Evolutionary conservation across 1,140 invertebrate genomes (phyloP), one percentile per base, ranked within the genome.

Genomic region (Conus ventricosus): DNA sequence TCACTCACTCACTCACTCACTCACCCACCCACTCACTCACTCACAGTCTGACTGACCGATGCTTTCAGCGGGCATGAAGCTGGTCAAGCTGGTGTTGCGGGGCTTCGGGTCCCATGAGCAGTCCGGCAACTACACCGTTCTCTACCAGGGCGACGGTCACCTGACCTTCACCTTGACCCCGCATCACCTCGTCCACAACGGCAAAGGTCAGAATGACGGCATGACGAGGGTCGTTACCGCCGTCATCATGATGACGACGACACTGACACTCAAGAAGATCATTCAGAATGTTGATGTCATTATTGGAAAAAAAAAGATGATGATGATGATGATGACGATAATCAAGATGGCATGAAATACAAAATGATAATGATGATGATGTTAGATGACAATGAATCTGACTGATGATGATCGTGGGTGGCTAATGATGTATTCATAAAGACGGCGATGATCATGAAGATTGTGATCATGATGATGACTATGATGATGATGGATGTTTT

Each of bases 111-210:
- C 75, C 91, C 91, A 27, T 80, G 88, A 83, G 51, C n/a, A 51
- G 17, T 39, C 27, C 39, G 91, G 91, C n/a, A 90, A 92, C 67
- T 93, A 92, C 81, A 90, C 92, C 4, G 81, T 92, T 4, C 82
- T 93, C 11, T 93, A 92, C 88, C 91, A 93, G 55, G 92, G 92
- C 0, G 92, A 93, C 27, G 92, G 92, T 20, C 89, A 90, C 57
- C 84, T 93, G n/a, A 84, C 67, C 7, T 89, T 92, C 54, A 87
- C 17, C 51, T 85, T 93, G 5, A 84, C 89, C 5, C 60, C 86
- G 15, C 25, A 86, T 57, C 85, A 85, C 20, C 85, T 90, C 20
- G 54, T 90, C 25, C 88, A 90, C 80, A 87, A 90, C 57, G 91
- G 89, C 20, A 91, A 92, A 89, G 92, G 91, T 90, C 84, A 83